Base-by-base conservation (phyloP, 2,797 vertebrate genomes). In the Manis pentadactyla region DNA sequence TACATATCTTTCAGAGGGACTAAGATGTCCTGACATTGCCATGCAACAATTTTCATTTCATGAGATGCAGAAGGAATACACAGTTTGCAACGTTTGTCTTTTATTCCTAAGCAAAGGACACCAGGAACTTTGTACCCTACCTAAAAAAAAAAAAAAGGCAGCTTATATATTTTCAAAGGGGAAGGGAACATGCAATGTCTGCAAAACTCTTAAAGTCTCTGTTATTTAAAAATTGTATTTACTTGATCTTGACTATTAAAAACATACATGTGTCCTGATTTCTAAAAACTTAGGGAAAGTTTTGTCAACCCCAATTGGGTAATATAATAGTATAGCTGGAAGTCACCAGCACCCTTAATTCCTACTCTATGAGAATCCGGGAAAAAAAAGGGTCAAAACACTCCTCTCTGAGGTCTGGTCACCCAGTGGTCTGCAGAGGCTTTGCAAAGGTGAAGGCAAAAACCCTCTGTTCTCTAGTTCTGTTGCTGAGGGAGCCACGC, bases 41-140 rank as follows among this genome's bases (percentile, higher is more conserved):
- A 77, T 4, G 3, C 37, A 87, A 69, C 19, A 37, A 42, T 46
- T 92, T 93, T 88, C 42, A 92, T 53, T 69, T 93, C 42, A 88
- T 23, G 59, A 77, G 55, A 81, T 74, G 37, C 27, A 69, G 68
- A 84, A 88, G 34, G 21, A 46, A 82, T 81, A 88, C n/a, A 39
- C 3, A 88, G 34, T 55, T 83, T 68, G 61, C n/a, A 92, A 64
- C n/a, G 64, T 37, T 69, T 21, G 6, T 63, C 66, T 94, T 71
- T 64, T 82, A 57, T 81, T 68, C 79, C 89, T 91, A 64, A 91
- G 66, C 19, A 63, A 63, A 73, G 74, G 75, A 71, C 61, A 84
- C 3, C 9, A 82, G 31, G 31, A 87, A 78, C 49, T n/a, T 10
- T n/a, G 27, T 7, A 78, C n/a, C 7, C n/a, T 39, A 88, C 57